Base-by-base conservation (phyloP, 2,888 invertebrate species). In the Spialia ferax region DNA sequence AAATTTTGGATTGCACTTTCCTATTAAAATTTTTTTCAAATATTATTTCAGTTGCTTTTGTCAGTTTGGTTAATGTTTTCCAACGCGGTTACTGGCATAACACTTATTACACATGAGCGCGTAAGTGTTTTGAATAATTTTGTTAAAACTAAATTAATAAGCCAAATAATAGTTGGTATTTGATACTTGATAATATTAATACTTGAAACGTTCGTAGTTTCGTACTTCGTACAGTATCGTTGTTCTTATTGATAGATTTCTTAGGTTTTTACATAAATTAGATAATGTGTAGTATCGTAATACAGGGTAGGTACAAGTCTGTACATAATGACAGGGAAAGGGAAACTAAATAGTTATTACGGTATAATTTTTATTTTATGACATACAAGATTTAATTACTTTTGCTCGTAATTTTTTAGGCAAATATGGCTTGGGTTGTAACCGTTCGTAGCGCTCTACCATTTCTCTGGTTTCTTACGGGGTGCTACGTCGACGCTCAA, bases 31-130 rank as follows among this genome's bases (percentile, higher is more conserved):
- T n/a, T 13, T 52, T 23, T 52, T 0, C 6, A n/a, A 23, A 4
- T 13, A 15, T 23, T 7, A 56, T 80, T 82, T 45, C 72, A 85
- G 85, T 72, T 83, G 8, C 62, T 85, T 23, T 60, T 86, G 11
- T 78, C 76, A 10, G 81, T 84, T 54, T 89, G 88, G 89, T 70
- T 82, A 61, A 84, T 86, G 81, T 88, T 89, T 73, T 83, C 84
- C 7, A 83, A 80, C 71, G 83, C 84, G 45, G 84, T 88, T 0
- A 73, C 81, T 55, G 82, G 84, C 11, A 74, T 83, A 20, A 84
- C 87, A 11, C 63, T 85, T n/a, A 75, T 86, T 23, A 75, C 76
- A 18, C 75, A 78, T 56, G 70, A 79, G 15, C 76, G 81, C 79
- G 87, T 86, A 73, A 74, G 4, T 18, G 32, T 1, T 6, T 22